phyloP scores from a whole-genome alignment of 2,888 invertebrate species.

The Petrolisthes cinctipes region DNA sequence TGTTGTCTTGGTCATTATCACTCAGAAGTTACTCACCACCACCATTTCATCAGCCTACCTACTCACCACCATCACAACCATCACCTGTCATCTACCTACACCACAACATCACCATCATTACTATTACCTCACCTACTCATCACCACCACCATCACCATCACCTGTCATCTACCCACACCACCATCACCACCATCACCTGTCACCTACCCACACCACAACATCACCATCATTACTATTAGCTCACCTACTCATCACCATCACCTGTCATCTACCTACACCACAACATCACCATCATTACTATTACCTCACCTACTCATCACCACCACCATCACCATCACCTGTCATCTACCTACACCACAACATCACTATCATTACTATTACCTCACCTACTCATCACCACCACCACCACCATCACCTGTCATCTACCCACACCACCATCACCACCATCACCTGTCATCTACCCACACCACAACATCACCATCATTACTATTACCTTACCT shows the following conservation, averaged over 20 bases:
- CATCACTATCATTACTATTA: background rate
- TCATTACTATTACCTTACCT: too few relatives aligned
- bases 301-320: background rate
- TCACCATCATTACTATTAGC: too few relatives aligned
- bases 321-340: background rate
- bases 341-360: background rate
- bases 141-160: background rate
- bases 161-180: background rate
- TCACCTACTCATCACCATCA: too few relatives aligned
- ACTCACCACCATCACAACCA: too few relatives aligned
- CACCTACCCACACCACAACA: background rate
- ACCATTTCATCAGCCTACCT: too few relatives aligned
- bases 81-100: too few relatives aligned
- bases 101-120: background rate
- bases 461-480: background rate
- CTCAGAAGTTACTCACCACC: too few relatives aligned
- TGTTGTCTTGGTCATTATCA: too few relatives aligned
- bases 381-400: background rate
- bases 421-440: too few relatives aligned
- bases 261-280: too few relatives aligned
- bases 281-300: background rate
- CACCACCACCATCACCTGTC: background rate
- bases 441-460: background rate
- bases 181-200: too few relatives aligned
- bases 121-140: background rate